Evolutionary conservation across 2,888 invertebrate genomes (phyloP).

Genomic region (Meteorus colon): DNA sequence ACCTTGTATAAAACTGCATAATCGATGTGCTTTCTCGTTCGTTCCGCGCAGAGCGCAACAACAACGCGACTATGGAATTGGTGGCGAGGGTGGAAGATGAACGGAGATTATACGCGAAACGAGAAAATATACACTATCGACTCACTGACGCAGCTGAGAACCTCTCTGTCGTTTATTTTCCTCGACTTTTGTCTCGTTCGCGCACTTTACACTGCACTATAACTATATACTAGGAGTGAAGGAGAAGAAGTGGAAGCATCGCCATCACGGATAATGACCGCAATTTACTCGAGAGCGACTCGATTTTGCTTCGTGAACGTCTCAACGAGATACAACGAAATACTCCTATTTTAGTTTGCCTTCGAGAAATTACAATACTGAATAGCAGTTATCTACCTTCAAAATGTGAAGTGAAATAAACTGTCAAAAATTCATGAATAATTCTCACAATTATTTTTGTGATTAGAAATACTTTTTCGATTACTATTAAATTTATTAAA

Average conservation of each 20-base stretch:
- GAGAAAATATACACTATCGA: constrained; percentile 25
- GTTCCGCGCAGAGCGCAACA: constrained; percentile 4
- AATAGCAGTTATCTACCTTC: background rate
- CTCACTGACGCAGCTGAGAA: constrained; percentile 15
- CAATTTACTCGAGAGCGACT: constrained; percentile 38
- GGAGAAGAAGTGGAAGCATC: constrained; percentile 21
- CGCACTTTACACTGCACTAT: constrained; percentile 20
- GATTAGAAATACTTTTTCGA: too few species aligned
- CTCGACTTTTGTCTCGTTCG: constrained; percentile 21
- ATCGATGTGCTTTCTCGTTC: constrained; percentile 38
- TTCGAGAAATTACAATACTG: background rate
- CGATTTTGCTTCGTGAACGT: constrained; percentile 17
- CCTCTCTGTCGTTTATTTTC: constrained; percentile 15
- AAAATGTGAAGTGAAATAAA: too few species aligned
- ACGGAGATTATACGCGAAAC: constrained; percentile 18
- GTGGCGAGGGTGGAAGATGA: constrained; percentile 1
- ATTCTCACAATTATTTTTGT: too few species aligned
- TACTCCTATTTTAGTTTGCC: background rate
- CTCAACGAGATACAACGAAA: constrained; percentile 13
- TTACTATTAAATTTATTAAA: too few species aligned
- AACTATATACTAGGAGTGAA: background rate
- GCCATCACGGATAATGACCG: constrained; percentile 44
- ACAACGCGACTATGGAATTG: background rate
- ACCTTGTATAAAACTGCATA: constrained; percentile 37
- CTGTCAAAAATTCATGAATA: too few species aligned